phyloP scores from a whole-genome alignment of 1,140 invertebrate species.

The Trichogramma pretiosum region DNA sequence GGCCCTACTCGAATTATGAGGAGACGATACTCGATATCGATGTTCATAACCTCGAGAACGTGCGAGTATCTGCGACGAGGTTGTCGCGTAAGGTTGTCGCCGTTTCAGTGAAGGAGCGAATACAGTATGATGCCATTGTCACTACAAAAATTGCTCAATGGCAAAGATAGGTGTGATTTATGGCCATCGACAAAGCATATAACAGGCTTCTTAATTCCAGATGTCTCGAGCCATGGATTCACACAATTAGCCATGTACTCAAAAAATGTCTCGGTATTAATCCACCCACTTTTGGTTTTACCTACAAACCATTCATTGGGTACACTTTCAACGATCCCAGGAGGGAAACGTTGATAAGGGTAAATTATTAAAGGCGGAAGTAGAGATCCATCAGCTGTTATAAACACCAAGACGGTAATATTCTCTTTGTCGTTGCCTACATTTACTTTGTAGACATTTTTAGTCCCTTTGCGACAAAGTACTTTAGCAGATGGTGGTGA shows the following conservation, averaged over 20 bases:
- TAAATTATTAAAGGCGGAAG: conserved; percentile 24
- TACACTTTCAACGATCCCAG: conserved; percentile 18
- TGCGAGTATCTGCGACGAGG: too few species aligned
- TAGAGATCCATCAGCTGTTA: conserved; percentile 30
- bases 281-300: conserved; percentile 34
- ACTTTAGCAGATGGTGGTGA: conserved; percentile 24
- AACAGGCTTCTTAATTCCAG: conserved; percentile 30
- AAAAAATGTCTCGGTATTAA: conserved; percentile 33
- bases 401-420: conserved; percentile 31
- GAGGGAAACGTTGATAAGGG: conserved; percentile 5
- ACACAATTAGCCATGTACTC: conserved; percentile 36
- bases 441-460: conserved; percentile 27
- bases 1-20: too few species aligned
- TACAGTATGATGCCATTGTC: too few species aligned
- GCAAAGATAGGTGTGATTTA: too few species aligned
- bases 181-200: too few species aligned
- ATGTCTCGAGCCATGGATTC: conserved; percentile 30
- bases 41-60: too few species aligned
- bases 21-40: too few species aligned
- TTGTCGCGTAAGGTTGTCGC: too few species aligned
- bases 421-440: conserved; percentile 37
- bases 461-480: conserved; percentile 25
- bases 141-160: too few species aligned
- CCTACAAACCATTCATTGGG: conserved; percentile 32
- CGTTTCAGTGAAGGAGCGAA: too few species aligned